Evolutionary conservation across 35 echinoderm and acorn worm species (phyloP).

Genomic region (Heliocidaris tuberculata): DNA sequence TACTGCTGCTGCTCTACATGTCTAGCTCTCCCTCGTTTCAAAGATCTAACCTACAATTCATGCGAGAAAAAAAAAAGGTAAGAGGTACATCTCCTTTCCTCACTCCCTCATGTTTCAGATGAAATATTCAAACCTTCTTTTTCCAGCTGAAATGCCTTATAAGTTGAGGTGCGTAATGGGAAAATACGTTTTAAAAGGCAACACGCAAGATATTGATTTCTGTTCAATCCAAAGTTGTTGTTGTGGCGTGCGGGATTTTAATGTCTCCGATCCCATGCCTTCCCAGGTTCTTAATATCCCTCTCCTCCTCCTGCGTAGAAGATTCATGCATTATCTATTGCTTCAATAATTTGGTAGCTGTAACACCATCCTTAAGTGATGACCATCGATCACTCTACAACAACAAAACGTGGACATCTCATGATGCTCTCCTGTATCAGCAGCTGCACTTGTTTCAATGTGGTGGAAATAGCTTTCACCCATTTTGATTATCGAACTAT

Average conservation of each 20-base stretch:
- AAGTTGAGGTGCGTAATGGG: too few relatives aligned
- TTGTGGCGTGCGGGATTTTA: not conserved
- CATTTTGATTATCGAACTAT: too few relatives aligned
- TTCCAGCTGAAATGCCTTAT: not conserved
- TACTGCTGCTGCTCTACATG: not conserved
- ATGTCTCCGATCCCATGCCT: not conserved
- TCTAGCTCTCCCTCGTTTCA: not conserved
- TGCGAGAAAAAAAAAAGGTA: not conserved
- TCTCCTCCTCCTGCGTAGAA: not conserved
- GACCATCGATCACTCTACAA: conserved; percentile 23
- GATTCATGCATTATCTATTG: conserved; percentile 21
- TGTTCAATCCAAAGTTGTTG: not conserved
- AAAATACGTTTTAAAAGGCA: too few relatives aligned
- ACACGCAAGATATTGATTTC: not conserved
- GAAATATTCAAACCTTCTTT: not conserved
- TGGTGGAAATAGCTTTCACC: too few relatives aligned
- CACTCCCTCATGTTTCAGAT: not conserved
- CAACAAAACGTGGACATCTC: not conserved
- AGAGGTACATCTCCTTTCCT: not conserved
- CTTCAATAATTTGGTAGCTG: conserved; percentile 18
- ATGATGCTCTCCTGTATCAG: not conserved
- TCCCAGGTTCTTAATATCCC: not conserved
- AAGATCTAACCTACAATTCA: not conserved
- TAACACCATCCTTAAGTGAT: not conserved
- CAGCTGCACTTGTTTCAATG: not conserved